These are phyloP conservation scores for Iselma pallidipennis DNA, from an alignment of 2,888 invertebrate genomes.

Conservation along the genomic window DNA sequence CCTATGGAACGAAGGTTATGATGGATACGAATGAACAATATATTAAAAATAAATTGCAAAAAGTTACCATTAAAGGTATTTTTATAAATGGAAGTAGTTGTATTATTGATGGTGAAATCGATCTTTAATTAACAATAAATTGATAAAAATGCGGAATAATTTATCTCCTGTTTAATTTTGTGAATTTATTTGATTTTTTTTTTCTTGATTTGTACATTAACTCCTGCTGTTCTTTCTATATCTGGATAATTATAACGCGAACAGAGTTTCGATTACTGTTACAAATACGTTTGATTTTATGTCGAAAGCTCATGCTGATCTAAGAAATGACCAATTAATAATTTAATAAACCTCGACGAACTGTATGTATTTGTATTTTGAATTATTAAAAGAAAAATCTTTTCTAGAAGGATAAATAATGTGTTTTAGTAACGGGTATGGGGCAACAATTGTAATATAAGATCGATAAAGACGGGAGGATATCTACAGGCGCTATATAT, in stretches of 20 bases:
- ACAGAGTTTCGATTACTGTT: background rate
- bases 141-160: no score
- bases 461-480: conserved; percentile 7
- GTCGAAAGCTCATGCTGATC: conserved; percentile 8
- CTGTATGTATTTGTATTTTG: no score
- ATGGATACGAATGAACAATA: conserved; percentile 19
- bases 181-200: no score
- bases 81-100: no score
- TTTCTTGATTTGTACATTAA: no score
- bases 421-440: conserved; percentile 8
- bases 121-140: no score
- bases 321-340: conserved; percentile 18
- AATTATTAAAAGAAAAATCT: no score
- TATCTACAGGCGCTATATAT: conserved; percentile 37
- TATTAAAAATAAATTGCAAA: background rate
- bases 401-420: conserved; percentile 15
- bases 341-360: conserved; percentile 13
- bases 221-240: background rate
- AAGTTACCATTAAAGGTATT: background rate
- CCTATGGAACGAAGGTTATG: conserved; percentile 36
- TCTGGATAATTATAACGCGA: background rate
- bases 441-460: conserved; percentile 20
- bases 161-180: no score
- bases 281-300: background rate
- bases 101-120: no score